Conservation (phyloP, 64 coral and sea anemone species). For the Actinia equina region DNA sequence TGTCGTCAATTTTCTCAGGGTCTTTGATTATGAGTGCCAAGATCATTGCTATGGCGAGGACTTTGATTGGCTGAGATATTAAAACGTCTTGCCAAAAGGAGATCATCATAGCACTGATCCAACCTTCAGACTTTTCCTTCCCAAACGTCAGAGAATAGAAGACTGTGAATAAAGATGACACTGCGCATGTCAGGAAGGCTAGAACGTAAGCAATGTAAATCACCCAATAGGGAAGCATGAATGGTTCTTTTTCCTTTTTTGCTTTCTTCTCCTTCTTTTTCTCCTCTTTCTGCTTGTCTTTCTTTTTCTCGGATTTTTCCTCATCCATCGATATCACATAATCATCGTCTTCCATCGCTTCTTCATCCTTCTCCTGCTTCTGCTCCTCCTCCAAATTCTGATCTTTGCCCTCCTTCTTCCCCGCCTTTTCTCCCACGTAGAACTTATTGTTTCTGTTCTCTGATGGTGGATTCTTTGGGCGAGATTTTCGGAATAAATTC, state of each 20-base stretch:
- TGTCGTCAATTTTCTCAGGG: slow-evolving; percentile 25
- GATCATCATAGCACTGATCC: slow-evolving; percentile 50
- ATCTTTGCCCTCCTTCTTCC: not conserved
- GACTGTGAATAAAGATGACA: slow-evolving; percentile 48
- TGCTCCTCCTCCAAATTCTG: not conserved
- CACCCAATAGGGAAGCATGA: slow-evolving; percentile 40
- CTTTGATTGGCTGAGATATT: slow-evolving; percentile 40
- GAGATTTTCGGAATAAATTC: slow-evolving; percentile 46
- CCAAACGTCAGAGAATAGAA: slow-evolving; percentile 74
- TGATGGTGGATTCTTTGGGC: not conserved
- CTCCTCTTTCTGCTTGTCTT: slow-evolving; percentile 8
- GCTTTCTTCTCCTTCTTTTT: not conserved
- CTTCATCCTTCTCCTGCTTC: not conserved
- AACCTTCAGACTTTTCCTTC: slow-evolving; percentile 55
- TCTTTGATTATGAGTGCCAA: slow-evolving; percentile 37
- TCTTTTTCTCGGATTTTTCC: not conserved
- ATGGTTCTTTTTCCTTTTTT: not conserved
- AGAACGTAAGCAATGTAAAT: slow-evolving; percentile 64
- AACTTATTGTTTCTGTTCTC: not conserved
- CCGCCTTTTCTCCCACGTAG: not conserved
- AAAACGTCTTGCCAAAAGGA: slow-evolving; percentile 41
- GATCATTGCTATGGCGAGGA: slow-evolving; percentile 11
- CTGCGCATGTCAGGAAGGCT: slow-evolving; percentile 3
- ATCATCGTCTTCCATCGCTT: not conserved
- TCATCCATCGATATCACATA: not conserved